A percentile compares a stretch with the other conserved stretches of the same genome.
phyloP scores from a whole-genome alignment of 2,888 invertebrate genomes.

The Trissoscelio sp. region DNA sequence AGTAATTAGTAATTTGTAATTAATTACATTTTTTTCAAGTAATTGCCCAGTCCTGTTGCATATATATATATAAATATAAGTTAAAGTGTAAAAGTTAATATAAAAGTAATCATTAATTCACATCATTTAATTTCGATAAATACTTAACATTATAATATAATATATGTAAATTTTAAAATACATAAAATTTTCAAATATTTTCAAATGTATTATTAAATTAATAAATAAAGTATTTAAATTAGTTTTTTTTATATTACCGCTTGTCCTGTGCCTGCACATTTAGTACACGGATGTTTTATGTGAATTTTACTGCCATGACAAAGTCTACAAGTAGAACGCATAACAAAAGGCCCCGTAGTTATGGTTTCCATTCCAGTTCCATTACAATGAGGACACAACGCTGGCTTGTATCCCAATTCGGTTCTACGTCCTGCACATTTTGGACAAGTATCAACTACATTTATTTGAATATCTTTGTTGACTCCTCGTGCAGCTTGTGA shows the following conservation, averaged over 20 bases:
- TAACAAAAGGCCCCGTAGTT: conserved; percentile 96
- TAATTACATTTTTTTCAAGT: too few species aligned
- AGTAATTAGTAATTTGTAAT: too few species aligned
- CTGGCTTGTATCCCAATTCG: conserved; percentile 96
- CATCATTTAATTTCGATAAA: too few species aligned
- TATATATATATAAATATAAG: too few species aligned
- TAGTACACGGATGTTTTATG: conserved; percentile 95
- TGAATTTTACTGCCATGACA: conserved; percentile 94
- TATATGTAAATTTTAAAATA: too few species aligned
- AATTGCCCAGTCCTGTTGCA: too few species aligned
- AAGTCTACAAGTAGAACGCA: conserved; percentile 97
- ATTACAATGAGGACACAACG: conserved; percentile 95
- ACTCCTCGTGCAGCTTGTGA: conserved; percentile 97
- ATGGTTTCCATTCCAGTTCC: conserved; percentile 98
- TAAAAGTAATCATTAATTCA: too few species aligned
- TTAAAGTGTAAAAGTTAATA: too few species aligned
- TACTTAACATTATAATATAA: too few species aligned
- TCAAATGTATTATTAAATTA: too few species aligned
- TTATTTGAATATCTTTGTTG: conserved; percentile 96
- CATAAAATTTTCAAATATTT: too few species aligned
- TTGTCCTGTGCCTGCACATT: conserved; percentile 97
- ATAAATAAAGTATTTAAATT: too few species aligned
- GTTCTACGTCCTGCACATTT: conserved; percentile 94
- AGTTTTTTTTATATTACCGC: conserved; percentile 84
- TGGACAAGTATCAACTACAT: conserved; percentile 96